Percentiles rank a stretch among this genome's conserved stretches.
Evolutionary conservation across 1,140 invertebrate species (phyloP).

Genomic region (Tetramorium parvispinum): DNA sequence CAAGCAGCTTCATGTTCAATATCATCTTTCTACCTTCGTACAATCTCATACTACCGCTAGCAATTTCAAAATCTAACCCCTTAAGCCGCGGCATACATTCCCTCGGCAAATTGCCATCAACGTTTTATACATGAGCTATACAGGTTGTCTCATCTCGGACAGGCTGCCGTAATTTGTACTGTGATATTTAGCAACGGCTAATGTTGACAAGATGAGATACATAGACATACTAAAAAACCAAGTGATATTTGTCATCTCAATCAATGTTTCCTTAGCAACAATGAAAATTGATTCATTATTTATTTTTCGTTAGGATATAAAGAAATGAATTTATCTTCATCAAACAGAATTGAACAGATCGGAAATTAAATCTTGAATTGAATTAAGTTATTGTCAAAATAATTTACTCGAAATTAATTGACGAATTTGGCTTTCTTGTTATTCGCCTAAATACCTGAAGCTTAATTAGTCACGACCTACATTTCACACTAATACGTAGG

Average conservation of each 20-base stretch:
- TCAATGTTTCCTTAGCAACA: background rate
- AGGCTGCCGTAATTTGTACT: background rate
- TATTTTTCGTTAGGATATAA: background rate
- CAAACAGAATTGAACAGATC: too few species aligned
- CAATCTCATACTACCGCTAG: slow-evolving; percentile 40
- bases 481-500: background rate
- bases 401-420: background rate
- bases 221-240: background rate
- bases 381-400: background rate
- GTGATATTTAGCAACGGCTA: background rate
- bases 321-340: background rate
- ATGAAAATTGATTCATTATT: background rate
- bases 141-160: background rate
- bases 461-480: background rate
- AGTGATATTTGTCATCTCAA: background rate
- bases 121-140: slow-evolving; percentile 31
- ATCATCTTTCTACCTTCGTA: slow-evolving; percentile 40
- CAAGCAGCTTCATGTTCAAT: slow-evolving; percentile 51
- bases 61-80: slow-evolving; percentile 55
- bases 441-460: background rate
- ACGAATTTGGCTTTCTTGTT: background rate
- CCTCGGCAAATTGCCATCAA: slow-evolving; percentile 29
- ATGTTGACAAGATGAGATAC: background rate
- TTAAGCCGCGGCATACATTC: slow-evolving; percentile 40
- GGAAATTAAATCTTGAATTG: background rate